Conservation (phyloP, 1,140 invertebrate genomes). For the Sarcophaga peregrina region DNA sequence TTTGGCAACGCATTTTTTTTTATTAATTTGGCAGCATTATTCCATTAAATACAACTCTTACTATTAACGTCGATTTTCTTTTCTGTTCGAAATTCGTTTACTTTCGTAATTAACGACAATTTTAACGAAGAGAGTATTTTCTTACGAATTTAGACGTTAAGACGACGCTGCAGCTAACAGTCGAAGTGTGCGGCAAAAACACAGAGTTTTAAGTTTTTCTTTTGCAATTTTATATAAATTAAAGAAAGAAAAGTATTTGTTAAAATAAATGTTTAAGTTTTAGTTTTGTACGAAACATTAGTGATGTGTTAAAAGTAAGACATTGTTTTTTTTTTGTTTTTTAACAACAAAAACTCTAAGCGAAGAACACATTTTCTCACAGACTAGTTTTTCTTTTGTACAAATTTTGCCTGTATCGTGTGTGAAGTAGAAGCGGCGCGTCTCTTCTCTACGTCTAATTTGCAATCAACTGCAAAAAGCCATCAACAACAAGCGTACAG, state of each 20-base stretch:
- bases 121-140: not conserved
- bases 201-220: not conserved
- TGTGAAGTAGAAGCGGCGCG: not conserved
- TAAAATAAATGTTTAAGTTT: not conserved
- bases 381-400: not conserved
- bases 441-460: not conserved
- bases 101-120: constrained; percentile 5
- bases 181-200: constrained; percentile 14
- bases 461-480: not conserved
- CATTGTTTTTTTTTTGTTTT: not conserved
- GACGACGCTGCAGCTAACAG: constrained; percentile 13
- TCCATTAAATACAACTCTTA: no score
- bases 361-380: not conserved
- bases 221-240: not conserved
- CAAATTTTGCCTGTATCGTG: no score
- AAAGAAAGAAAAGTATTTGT: constrained; percentile 1
- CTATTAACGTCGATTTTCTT: not conserved
- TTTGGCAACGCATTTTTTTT: no score
- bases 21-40: no score
- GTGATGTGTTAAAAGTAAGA: not conserved
- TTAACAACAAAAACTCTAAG: not conserved
- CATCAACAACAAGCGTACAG: not conserved
- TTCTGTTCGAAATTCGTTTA: not conserved
- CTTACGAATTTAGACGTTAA: not conserved
- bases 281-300: not conserved